These are phyloP conservation scores for Sialis lutaria DNA, from an alignment of 2,888 invertebrate species.

Conservation along the genomic window DNA sequence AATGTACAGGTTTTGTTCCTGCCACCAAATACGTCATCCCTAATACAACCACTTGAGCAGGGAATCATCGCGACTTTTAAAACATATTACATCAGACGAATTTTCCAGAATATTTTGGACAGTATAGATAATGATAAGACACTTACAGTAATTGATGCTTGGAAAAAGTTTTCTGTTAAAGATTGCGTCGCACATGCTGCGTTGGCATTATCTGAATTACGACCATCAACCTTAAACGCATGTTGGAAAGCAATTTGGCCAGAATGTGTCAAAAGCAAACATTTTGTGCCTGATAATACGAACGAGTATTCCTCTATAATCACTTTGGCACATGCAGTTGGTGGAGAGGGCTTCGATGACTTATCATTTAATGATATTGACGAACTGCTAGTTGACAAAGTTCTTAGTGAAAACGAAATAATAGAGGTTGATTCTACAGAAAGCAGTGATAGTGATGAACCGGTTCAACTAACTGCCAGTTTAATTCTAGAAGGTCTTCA, in stretches of 20 bases:
- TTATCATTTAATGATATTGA: background rate
- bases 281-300: background rate
- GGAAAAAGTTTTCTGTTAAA: slow-evolving; percentile 13
- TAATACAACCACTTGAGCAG: slow-evolving; percentile 13
- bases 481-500: background rate
- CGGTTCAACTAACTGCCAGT: background rate
- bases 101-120: slow-evolving; percentile 5
- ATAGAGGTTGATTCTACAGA: background rate
- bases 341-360: background rate
- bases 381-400: background rate
- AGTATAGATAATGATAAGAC: slow-evolving; percentile 4
- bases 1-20: slow-evolving; percentile 10
- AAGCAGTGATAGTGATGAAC: background rate
- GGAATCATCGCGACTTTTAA: no score
- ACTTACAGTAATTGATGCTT: slow-evolving; percentile 10
- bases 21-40: slow-evolving; percentile 14
- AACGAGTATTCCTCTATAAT: background rate
- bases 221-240: slow-evolving; percentile 12
- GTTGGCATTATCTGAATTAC: slow-evolving; percentile 10
- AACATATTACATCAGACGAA: slow-evolving; percentile 8
- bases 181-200: slow-evolving; percentile 12
- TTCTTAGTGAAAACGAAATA: background rate
- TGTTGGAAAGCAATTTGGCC: background rate
- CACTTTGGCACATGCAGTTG: background rate
- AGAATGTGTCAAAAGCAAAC: background rate